Conservation (phyloP, 2,797 vertebrate species). For the Emydoidea blandingii region DNA sequence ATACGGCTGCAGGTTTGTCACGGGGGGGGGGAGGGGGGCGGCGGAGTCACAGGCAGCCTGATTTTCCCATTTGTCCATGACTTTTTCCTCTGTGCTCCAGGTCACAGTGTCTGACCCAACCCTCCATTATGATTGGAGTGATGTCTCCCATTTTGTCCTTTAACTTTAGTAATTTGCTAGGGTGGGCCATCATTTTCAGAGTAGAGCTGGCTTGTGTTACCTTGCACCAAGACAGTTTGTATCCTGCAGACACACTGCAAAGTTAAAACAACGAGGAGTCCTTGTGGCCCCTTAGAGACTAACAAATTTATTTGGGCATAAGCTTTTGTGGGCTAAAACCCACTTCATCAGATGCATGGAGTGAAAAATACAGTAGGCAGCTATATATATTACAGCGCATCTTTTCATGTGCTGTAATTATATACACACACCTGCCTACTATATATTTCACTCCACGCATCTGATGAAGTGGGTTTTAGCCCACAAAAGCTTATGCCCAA, state of each 20-base stretch:
- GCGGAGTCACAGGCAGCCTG: not conserved
- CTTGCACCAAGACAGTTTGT: not conserved
- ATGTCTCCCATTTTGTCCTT: not conserved
- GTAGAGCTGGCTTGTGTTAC: not conserved
- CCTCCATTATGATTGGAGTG: not conserved
- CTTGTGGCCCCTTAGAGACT: no score
- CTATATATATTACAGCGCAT: no score
- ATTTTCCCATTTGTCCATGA: not conserved
- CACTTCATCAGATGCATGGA: no score
- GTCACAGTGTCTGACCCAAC: not conserved
- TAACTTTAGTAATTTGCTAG: not conserved
- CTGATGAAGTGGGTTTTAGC: no score
- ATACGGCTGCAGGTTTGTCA: not conserved
- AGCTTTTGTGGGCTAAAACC: no score
- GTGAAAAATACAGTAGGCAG: no score
- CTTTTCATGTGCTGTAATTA: no score
- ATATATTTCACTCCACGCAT: no score
- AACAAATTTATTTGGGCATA: no score
- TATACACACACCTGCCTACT: no score
- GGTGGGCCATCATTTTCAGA: not conserved
- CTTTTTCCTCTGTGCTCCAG: not conserved
- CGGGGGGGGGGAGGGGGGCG: accelerated
- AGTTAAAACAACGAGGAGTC: no score
- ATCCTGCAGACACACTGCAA: not conserved
- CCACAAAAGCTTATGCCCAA: no score